These are phyloP conservation scores for Apteryx mantelli DNA, from an alignment of 2,113 vertebrate genomes.

Conservation along the genomic window DNA sequence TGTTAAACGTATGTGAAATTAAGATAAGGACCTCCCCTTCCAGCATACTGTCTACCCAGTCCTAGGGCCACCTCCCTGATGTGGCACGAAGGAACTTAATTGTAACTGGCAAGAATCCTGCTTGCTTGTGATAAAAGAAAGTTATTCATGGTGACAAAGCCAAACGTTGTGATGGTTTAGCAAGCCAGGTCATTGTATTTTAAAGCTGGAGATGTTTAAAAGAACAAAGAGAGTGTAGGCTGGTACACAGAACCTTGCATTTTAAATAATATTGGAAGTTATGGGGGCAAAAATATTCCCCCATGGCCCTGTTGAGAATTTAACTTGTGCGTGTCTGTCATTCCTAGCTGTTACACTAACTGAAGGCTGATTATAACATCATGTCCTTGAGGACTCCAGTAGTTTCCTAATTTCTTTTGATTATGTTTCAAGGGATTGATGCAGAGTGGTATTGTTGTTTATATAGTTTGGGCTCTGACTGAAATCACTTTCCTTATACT, in stretches of 20 bases:
- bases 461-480: background rate
- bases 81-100: fast-evolving
- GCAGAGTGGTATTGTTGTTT: background rate
- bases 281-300: background rate
- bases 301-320: fast-evolving
- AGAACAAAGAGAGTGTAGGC: background rate
- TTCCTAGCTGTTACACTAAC: background rate
- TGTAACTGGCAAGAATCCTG: background rate
- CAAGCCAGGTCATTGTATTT: too few species aligned
- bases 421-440: background rate
- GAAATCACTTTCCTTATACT: too few species aligned
- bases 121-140: background rate
- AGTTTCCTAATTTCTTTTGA: background rate
- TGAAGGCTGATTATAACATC: background rate
- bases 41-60: fast-evolving
- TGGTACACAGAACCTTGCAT: background rate
- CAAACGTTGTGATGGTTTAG: fast-evolving
- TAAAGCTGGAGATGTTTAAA: too few species aligned
- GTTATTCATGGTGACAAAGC: background rate
- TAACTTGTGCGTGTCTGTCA: background rate
- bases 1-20: background rate
- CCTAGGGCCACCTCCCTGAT: background rate
- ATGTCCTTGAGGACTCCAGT: background rate
- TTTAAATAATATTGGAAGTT: background rate
- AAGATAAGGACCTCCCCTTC: background rate